Percentiles rank a stretch among this genome's conserved stretches.
phyloP scores from a whole-genome alignment of 1,140 invertebrate species.

The Aplysia californica region DNA sequence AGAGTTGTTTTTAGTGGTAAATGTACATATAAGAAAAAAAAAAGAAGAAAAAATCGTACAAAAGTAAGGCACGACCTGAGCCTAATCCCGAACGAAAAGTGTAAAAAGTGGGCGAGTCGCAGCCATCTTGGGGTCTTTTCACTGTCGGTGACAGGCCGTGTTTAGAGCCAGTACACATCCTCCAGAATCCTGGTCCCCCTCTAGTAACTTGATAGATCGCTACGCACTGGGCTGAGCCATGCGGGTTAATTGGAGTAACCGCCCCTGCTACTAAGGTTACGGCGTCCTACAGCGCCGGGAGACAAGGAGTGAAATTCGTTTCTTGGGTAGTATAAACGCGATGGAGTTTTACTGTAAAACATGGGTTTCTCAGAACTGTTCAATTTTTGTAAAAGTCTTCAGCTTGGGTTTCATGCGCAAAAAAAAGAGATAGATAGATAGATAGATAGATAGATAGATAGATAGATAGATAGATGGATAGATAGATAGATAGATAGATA shows the following conservation, averaged over 20 bases:
- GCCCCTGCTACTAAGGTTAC: constrained; percentile 11
- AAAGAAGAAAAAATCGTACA: not conserved
- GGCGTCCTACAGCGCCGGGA: not conserved
- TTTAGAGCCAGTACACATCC: not conserved
- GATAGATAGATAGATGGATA: too few species aligned
- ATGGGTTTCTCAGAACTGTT: too few species aligned
- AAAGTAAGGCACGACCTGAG: not conserved
- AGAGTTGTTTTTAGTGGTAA: not conserved
- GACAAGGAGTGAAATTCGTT: not conserved
- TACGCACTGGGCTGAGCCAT: constrained; percentile 12
- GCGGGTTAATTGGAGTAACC: constrained; percentile 7
- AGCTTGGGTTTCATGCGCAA: too few species aligned
- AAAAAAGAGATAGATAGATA: too few species aligned
- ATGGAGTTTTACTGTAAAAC: too few species aligned
- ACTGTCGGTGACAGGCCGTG: not conserved
- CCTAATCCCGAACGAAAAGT: not conserved
- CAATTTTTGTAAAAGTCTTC: too few species aligned
- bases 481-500: too few species aligned
- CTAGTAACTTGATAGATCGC: constrained; percentile 8
- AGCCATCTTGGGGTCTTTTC: not conserved
- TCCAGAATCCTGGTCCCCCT: not conserved
- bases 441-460: too few species aligned
- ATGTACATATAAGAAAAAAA: not conserved
- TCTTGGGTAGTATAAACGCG: not conserved
- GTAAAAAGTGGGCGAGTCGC: not conserved